Evolutionary conservation across 2,113 vertebrate species (phyloP).

Genomic region (Dasyornis broadbenti): DNA sequence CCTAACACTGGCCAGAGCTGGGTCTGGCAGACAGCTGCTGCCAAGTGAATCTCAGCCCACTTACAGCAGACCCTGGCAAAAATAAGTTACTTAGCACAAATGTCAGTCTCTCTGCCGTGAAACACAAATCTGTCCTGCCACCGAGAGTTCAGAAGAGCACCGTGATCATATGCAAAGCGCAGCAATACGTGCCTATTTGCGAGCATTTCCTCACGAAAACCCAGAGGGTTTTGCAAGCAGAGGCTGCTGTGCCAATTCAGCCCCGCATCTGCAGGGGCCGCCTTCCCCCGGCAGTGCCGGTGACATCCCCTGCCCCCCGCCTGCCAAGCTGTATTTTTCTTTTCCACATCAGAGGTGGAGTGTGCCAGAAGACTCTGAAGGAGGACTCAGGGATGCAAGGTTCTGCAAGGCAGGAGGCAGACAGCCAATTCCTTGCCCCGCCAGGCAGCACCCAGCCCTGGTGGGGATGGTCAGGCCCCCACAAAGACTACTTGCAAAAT

Average conservation of each 20-base stretch:
- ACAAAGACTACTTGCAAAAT: background rate
- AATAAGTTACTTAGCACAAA: background rate
- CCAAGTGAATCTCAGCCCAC: background rate
- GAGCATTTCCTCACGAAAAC: background rate
- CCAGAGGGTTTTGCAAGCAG: background rate
- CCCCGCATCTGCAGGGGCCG: background rate
- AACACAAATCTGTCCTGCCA: background rate
- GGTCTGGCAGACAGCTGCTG: background rate
- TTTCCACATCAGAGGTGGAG: background rate
- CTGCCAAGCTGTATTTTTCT: background rate
- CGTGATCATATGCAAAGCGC: background rate
- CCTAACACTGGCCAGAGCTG: background rate
- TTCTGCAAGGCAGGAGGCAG: background rate
- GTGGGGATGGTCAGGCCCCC: background rate
- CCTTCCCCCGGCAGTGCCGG: accelerated
- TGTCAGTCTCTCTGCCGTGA: background rate
- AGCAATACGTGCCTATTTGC: background rate
- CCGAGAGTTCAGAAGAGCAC: background rate
- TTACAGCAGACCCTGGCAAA: background rate
- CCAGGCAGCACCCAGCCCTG: background rate
- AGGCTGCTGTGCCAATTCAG: background rate
- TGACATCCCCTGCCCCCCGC: accelerated
- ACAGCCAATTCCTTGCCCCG: accelerated
- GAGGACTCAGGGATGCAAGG: background rate
- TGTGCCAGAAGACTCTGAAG: accelerated